Base-by-base conservation (phyloP, 1,140 invertebrate genomes). In the Diorhabda carinulata region DNA sequence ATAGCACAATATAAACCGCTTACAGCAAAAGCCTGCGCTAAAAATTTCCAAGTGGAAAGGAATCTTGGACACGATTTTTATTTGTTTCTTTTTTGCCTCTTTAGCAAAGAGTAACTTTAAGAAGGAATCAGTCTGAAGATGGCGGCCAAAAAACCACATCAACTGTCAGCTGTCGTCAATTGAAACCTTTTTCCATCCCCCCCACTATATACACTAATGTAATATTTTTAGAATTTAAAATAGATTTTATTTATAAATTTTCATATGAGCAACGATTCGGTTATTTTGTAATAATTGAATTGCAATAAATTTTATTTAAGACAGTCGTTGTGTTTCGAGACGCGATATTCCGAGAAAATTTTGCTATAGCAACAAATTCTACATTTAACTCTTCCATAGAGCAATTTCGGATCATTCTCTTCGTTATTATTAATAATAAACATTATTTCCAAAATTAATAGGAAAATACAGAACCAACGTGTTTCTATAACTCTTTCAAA, bases 231-330 rank as follows among this genome's bases (percentile, higher is more conserved):
- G 66, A 68, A 62, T 74, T 73, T 70, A 68, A 70, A 61, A 70
- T 69, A 70, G 71, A 71, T 72, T 75, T 67, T 77, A 77, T 77
- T 76, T 74, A 77, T 75, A 75, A 74, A 72, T 70, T 72, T 76
- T 68, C 64, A 64, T 72, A 71, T 75, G 68, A 73, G 62, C 71
- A 74, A 72, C 61, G 72, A 75, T 79, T 79, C 77, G 76, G 73
- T 78, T 79, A 78, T 73, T 76, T 76, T 78, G 76, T 78, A 77
- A 79, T 78, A 79, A 78, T 78, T 75, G 76, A 73, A 79, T 77
- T 72, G 70, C 75, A 52, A 52, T 52, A 52, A 52, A 52, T 52
- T n/a, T 52, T 52, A 52, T 52, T 52, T 52, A 52, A 52, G 47
- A 52, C 47, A 6, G n/a, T 6, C n/a, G 6, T 52, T 52, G n/a